A percentile compares a stretch with the other conserved stretches of the same genome.
These are phyloP conservation scores for Dendrolimus punctatus DNA, from an alignment of 1,140 invertebrate species.

Conservation along the genomic window DNA sequence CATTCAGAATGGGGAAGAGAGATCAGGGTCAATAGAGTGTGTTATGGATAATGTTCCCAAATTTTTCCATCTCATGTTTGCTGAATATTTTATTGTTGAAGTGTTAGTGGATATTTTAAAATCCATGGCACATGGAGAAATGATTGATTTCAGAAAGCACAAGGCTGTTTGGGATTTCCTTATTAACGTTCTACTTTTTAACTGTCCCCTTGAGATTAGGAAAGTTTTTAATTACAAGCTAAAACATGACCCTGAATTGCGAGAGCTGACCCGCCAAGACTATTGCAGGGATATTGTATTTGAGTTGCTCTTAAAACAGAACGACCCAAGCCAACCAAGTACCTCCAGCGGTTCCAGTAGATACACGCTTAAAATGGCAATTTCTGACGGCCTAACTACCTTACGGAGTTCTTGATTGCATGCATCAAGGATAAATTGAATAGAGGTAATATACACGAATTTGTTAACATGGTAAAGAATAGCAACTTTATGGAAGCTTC, in stretches of 20 bases:
- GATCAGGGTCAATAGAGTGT: constrained; percentile 8
- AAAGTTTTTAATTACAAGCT: constrained; percentile 16
- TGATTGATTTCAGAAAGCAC: background rate
- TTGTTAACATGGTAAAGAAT: too few species aligned
- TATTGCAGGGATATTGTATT: constrained; percentile 10
- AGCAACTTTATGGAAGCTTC: too few species aligned
- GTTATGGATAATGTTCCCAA: constrained; percentile 11
- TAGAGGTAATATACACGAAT: too few species aligned
- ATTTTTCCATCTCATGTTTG: constrained; percentile 13
- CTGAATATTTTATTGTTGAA: constrained; percentile 15
- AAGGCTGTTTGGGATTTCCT: constrained; percentile 11
- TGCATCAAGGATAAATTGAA: too few species aligned
- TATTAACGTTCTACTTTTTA: constrained; percentile 9
- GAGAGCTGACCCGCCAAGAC: constrained; percentile 1
- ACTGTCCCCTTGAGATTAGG: constrained; percentile 6
- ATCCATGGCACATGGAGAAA: background rate
- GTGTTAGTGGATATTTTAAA: constrained; percentile 9
- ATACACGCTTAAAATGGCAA: constrained; percentile 5
- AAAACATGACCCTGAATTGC: constrained; percentile 10
- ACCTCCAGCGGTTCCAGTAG: background rate
- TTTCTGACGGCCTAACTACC: constrained; percentile 6
- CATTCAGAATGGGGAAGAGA: constrained; percentile 14
- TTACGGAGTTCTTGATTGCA: too few species aligned
- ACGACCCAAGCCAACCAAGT: background rate
- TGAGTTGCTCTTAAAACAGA: constrained; percentile 13